A percentile compares a stretch with the other conserved stretches of the same genome.
phyloP scores from a whole-genome alignment of 2,113 vertebrate genomes.

The Triplophysa siluroides region DNA sequence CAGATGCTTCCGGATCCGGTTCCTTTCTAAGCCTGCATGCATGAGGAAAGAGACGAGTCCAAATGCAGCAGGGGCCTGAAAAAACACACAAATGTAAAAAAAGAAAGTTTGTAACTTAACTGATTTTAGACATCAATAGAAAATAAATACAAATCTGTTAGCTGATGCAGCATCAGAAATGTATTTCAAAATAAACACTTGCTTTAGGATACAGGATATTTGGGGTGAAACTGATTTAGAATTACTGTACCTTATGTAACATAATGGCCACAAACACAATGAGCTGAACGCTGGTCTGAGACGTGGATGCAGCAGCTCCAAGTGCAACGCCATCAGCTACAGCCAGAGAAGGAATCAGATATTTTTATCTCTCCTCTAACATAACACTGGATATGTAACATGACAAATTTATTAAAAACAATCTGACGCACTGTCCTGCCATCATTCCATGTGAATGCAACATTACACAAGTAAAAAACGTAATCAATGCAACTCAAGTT shows the following conservation, averaged over 20 bases:
- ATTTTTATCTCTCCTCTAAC: neutral
- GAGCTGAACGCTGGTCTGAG: slow-evolving; percentile 96
- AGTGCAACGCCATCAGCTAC: slow-evolving; percentile 94
- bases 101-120: no score
- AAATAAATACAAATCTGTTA: neutral
- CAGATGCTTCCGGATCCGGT: slow-evolving; percentile 95
- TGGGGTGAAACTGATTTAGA: neutral
- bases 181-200: no score
- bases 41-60: slow-evolving; percentile 97
- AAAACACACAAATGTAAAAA: neutral
- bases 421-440: neutral
- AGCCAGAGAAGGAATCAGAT: slow-evolving; percentile 21
- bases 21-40: slow-evolving; percentile 96
- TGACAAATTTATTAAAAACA: neutral
- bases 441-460: neutral
- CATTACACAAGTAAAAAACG: neutral
- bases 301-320: slow-evolving; percentile 97
- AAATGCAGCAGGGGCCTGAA: slow-evolving; percentile 94
- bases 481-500: neutral
- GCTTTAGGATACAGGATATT: neutral
- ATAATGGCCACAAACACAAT: slow-evolving; percentile 99
- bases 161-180: no score
- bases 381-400: neutral
- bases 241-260: slow-evolving; percentile 89
- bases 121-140: neutral